Conservation (phyloP, 1,140 invertebrate genomes). For the Teleopsis dalmanni region DNA sequence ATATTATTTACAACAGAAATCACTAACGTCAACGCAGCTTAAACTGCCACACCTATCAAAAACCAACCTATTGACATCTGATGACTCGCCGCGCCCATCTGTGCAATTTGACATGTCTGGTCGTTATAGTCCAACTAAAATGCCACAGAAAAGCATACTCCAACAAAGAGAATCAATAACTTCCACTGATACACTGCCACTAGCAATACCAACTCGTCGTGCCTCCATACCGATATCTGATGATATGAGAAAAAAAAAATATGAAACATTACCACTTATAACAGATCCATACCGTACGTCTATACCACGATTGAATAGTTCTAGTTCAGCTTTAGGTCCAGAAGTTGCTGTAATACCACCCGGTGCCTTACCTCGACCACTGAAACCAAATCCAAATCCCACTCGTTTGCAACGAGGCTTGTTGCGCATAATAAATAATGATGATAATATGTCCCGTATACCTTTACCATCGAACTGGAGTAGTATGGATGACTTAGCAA, state of each 20-base stretch:
- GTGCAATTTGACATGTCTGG: slow-evolving; percentile 41
- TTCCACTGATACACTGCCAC: slow-evolving; percentile 27
- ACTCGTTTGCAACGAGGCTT: slow-evolving; percentile 34
- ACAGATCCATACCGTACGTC: slow-evolving; percentile 25
- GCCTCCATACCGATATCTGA: slow-evolving; percentile 4
- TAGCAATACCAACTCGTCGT: slow-evolving; percentile 15
- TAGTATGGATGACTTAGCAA: slow-evolving; percentile 30
- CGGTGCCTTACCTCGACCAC: slow-evolving; percentile 30
- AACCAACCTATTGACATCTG: slow-evolving; percentile 8
- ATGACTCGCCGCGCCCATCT: slow-evolving; percentile 38
- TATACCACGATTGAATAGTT: slow-evolving; percentile 34
- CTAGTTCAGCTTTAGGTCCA: slow-evolving; percentile 22
- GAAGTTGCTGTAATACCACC: slow-evolving; percentile 32
- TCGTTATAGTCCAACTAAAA: slow-evolving; percentile 26
- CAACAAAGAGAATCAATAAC: slow-evolving; percentile 33
- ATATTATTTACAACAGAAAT: slow-evolving; percentile 19
- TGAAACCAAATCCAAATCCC: slow-evolving; percentile 39
- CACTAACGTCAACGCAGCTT: slow-evolving; percentile 22
- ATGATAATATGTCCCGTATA: slow-evolving; percentile 14
- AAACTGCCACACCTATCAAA: slow-evolving; percentile 18
- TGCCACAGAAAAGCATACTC: slow-evolving; percentile 32
- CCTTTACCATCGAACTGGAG: slow-evolving; percentile 32
- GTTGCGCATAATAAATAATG: slow-evolving; percentile 27
- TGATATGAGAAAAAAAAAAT: slow-evolving; percentile 29
- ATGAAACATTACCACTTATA: slow-evolving; percentile 31